phyloP scores from a whole-genome alignment of 2,888 invertebrate genomes.

The Machimus atricapillus region DNA sequence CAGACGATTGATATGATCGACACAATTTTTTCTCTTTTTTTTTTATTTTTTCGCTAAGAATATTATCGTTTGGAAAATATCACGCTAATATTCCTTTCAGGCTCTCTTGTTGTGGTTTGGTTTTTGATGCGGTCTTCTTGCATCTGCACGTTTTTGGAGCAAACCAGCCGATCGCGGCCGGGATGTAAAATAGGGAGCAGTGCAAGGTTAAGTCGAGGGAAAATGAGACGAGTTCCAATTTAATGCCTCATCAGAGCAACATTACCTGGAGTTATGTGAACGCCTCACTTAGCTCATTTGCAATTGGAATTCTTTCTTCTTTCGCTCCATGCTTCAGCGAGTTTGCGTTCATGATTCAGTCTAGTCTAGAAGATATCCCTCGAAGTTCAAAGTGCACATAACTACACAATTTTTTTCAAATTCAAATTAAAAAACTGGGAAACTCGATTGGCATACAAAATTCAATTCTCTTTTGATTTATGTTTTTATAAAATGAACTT shows the following conservation, averaged over 20 bases:
- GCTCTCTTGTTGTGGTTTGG: conserved; percentile 4
- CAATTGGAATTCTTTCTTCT: not conserved
- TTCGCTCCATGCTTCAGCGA: not conserved
- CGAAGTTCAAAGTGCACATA: no score
- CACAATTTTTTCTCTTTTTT: not conserved
- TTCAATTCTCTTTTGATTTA: no score
- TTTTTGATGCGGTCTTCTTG: not conserved
- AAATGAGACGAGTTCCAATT: not conserved
- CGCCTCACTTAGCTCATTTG: not conserved
- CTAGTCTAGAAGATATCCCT: not conserved
- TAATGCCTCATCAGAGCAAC: not conserved
- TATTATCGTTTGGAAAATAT: not conserved
- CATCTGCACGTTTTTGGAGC: not conserved
- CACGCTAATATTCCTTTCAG: not conserved
- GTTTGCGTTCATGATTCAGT: not conserved
- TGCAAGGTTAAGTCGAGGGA: not conserved
- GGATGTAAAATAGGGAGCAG: not conserved
- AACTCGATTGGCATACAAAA: no score
- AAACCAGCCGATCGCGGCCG: not conserved
- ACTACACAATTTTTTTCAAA: no score
- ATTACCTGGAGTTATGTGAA: not conserved
- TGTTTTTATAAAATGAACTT: no score
- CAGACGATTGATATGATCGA: conserved; percentile 1
- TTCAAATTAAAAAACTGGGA: no score
- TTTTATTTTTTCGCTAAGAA: not conserved